Evolutionary conservation across 2,888 invertebrate species (phyloP), one percentile per base, ranked within the genome.

Genomic region (Microplitis manilae): DNA sequence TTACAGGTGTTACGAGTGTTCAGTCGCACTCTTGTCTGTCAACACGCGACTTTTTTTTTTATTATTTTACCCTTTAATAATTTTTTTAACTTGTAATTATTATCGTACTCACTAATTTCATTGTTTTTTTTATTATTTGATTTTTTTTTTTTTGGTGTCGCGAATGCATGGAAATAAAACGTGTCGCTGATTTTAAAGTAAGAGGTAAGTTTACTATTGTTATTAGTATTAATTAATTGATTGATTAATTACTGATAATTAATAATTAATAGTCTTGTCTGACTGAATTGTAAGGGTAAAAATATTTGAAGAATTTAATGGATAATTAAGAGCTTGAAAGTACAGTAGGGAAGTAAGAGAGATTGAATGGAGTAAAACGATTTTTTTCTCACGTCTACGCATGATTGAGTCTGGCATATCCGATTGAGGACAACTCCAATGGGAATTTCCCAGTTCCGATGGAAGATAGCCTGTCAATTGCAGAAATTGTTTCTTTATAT

Each of bases 1-100:
- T 89, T 88, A 89, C 85, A 87, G 88, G 88, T 89, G 88, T 86
- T 86, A 85, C 80, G 85, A 86, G 86, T 81, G 85, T 79, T 77
- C 73, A 77, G 72, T 81, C 77, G 80, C 71, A 71, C 68, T 79
- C 39, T 65, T 68, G 17, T 41, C 20, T 64, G 41, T 72, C 64
- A 17, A 41, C 77, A 76, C 71, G 61, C 79, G 74, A 77, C 67
- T 65, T 67, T 72, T 50, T 50, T 50, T 50, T 50, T 50, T 50
- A 6, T 50, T 50, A 50, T 9, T 50, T 4, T 50, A 50, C 13
- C 30, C 30, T 30, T 30, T 30, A 30, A 30, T 30, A 30, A 30
- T 30, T 30, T 30, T 30, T 30, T 41, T 20, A 62, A 62, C 41
- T 50, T 60, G 59, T 38, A 15, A 20, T 69, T 38, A 59, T n/a